Evolutionary conservation across 1,140 invertebrate species (phyloP).

Genomic region (Hyles vespertilio): DNA sequence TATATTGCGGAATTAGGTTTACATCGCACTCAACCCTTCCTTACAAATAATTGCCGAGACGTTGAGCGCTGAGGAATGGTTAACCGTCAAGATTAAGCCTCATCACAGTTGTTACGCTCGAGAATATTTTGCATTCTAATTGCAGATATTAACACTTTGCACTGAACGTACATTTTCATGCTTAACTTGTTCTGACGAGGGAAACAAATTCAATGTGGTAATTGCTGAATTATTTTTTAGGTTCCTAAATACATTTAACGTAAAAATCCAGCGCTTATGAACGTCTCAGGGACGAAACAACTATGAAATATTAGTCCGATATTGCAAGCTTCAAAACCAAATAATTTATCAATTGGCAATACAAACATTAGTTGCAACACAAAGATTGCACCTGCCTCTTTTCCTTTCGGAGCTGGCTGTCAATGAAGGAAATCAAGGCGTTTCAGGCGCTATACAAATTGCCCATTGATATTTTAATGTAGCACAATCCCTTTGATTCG

Average conservation of each 20-base stretch:
- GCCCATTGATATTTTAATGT: slow-evolving; percentile 72
- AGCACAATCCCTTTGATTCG: slow-evolving; percentile 42
- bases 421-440: slow-evolving; percentile 7
- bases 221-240: too few species aligned
- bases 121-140: slow-evolving; percentile 58
- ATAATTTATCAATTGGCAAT: too few species aligned
- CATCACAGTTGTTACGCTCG: slow-evolving; percentile 52
- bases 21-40: slow-evolving; percentile 58
- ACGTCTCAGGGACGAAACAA: too few species aligned
- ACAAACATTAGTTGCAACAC: too few species aligned
- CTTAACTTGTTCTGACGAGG: too few species aligned
- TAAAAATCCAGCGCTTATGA: too few species aligned
- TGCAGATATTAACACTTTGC: slow-evolving; percentile 24
- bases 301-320: too few species aligned
- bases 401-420: slow-evolving; percentile 1
- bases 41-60: slow-evolving; percentile 70
- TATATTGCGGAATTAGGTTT: slow-evolving; percentile 69
- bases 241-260: too few species aligned
- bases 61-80: slow-evolving; percentile 58
- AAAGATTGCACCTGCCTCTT: too few species aligned
- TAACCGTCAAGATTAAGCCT: slow-evolving; percentile 64
- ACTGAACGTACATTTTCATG: slow-evolving; percentile 7
- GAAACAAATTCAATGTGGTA: too few species aligned
- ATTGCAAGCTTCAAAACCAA: too few species aligned
- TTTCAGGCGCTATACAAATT: slow-evolving; percentile 42